Evolutionary conservation across 2,797 vertebrate species (phyloP).

Genomic region (Morus bassanus): DNA sequence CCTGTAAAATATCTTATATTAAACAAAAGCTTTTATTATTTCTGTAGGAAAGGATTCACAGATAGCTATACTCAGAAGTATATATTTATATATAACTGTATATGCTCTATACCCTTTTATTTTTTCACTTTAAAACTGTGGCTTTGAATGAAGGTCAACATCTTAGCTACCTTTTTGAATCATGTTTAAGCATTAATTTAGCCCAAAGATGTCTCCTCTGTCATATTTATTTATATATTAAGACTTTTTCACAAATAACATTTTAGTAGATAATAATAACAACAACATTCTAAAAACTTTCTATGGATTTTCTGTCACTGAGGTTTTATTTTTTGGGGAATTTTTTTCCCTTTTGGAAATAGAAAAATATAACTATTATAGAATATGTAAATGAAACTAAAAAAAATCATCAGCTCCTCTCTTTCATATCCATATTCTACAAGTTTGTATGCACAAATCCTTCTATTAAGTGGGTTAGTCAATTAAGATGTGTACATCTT

Average conservation of each 20-base stretch:
- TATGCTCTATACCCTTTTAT: background rate
- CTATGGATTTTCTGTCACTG: background rate
- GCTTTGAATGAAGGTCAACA: background rate
- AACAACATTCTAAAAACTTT: background rate
- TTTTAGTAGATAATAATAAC: no score
- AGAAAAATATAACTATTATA: background rate
- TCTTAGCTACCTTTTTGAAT: slow-evolving; percentile 18
- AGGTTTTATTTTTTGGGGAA: background rate
- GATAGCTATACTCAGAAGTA: background rate
- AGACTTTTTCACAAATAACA: background rate
- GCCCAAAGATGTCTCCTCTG: slow-evolving; percentile 16
- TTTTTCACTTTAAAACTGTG: background rate
- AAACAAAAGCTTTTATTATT: background rate
- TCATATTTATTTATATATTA: slow-evolving; percentile 42
- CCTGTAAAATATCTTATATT: background rate
- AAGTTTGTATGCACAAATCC: background rate
- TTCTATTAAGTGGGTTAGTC: background rate
- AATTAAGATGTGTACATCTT: background rate
- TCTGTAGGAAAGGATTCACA: background rate
- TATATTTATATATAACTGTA: background rate
- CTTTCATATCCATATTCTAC: background rate
- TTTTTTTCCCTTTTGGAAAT: background rate
- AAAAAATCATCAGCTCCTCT: background rate
- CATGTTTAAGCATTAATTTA: slow-evolving; percentile 25
- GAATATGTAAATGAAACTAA: background rate